Evolutionary conservation across 2,797 vertebrate species (phyloP).

Genomic region (Scomberomorus guttatus): DNA sequence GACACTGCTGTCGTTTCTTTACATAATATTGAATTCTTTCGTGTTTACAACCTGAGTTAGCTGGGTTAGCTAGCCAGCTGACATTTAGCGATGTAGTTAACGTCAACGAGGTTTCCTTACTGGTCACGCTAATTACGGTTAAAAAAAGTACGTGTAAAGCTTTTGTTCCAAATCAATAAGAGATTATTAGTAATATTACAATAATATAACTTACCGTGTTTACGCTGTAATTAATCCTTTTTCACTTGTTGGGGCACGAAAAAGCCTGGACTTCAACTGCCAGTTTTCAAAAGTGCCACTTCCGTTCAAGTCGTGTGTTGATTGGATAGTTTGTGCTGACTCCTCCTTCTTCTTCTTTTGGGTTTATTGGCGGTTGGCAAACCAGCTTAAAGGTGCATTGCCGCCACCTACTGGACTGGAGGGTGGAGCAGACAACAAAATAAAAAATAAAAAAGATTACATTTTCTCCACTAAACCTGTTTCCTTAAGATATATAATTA

Average conservation of each 20-base stretch:
- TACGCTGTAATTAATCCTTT: neutral
- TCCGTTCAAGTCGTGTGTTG: conserved; percentile 49
- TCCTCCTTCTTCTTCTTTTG: neutral
- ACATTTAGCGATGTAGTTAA: conserved; percentile 16
- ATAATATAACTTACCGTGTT: conserved; percentile 54
- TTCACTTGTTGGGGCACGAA: neutral
- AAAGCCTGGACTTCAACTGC: conserved; percentile 53
- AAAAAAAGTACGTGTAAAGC: neutral
- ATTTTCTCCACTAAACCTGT: no score
- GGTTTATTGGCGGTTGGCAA: neutral
- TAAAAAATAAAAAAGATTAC: no score
- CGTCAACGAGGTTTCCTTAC: neutral
- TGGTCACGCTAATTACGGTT: accelerated
- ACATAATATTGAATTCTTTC: neutral
- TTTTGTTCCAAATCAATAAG: accelerated
- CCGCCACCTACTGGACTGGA: neutral
- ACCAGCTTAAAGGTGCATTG: neutral
- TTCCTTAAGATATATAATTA: no score
- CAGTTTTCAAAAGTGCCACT: conserved; percentile 86
- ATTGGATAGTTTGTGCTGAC: conserved; percentile 81
- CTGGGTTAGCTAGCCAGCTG: conserved; percentile 28
- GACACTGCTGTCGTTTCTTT: neutral
- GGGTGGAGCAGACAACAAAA: neutral
- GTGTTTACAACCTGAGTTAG: conserved; percentile 38
- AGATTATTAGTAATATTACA: no score